phyloP scores from a whole-genome alignment of 2,797 vertebrate species.

The Diplodus puntazzo region DNA sequence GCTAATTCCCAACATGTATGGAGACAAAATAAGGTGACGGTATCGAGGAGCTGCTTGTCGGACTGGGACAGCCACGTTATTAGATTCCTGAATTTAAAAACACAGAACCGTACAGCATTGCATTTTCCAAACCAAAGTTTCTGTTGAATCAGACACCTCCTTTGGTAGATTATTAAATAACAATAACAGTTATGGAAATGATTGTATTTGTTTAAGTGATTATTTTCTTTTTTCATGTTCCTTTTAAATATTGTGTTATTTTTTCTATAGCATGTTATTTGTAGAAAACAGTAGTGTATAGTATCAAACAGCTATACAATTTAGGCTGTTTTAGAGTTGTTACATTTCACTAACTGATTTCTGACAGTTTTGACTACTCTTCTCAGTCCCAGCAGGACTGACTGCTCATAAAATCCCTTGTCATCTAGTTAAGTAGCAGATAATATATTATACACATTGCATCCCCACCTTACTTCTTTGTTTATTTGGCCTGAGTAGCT shows the following conservation, averaged over 20 bases:
- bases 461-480: not conserved
- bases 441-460: conserved; percentile 1
- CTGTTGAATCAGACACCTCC: not conserved
- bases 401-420: not conserved
- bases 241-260: not conserved
- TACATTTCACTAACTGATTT: not conserved
- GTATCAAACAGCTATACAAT: not conserved
- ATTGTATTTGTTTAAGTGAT: not conserved
- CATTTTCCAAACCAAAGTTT: not conserved
- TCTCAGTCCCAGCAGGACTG: not conserved
- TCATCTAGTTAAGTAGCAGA: conserved; percentile 16
- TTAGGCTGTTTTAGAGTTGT: not conserved
- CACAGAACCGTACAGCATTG: not conserved
- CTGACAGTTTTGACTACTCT: not conserved
- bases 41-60: not conserved
- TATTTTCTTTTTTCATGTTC: too few relatives aligned
- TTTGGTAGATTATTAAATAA: not conserved
- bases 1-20: not conserved
- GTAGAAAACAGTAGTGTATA: not conserved
- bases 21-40: not conserved
- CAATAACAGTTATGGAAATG: not conserved
- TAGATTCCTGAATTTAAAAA: not conserved
- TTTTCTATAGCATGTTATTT: not conserved
- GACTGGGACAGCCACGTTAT: not conserved
- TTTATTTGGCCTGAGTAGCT: conserved; percentile 46